phyloP scores from a whole-genome alignment of 2,113 vertebrate species.

The Chloropsis cyanopogon region DNA sequence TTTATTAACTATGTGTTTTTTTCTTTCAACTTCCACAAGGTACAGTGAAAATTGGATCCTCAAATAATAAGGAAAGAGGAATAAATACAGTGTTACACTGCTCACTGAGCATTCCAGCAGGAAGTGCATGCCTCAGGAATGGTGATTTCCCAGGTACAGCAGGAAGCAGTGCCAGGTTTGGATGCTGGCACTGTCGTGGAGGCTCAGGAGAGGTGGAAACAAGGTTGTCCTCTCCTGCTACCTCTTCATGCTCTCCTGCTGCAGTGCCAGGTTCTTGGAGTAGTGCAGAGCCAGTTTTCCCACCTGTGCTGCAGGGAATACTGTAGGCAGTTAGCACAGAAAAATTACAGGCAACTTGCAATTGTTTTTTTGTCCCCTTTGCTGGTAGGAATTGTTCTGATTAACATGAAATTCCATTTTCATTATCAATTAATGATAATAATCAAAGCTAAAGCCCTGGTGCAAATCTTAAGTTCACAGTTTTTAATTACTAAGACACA shows the following conservation, averaged over 20 bases:
- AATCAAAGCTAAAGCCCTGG: neutral
- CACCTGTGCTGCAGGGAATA: neutral
- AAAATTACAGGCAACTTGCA: neutral
- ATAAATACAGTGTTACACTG: neutral
- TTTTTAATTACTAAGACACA: neutral
- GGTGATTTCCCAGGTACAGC: neutral
- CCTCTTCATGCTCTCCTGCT: neutral
- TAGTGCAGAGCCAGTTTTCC: neutral
- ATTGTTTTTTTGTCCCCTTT: neutral
- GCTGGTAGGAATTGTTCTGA: neutral
- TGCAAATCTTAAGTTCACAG: neutral
- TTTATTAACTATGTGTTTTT: neutral
- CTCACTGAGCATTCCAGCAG: neutral
- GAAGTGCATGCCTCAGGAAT: rapidly evolving
- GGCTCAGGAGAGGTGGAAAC: neutral
- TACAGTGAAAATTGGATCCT: neutral
- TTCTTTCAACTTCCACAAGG: neutral
- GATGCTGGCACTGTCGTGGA: rapidly evolving
- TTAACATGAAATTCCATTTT: neutral
- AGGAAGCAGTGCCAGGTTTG: neutral
- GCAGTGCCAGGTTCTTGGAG: neutral
- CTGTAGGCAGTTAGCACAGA: neutral
- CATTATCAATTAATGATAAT: neutral
- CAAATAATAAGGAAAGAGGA: neutral
- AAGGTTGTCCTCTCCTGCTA: neutral